Evolutionary conservation across 1,140 invertebrate species (phyloP), one percentile per base, ranked within the genome.

Genomic region (Schmidtea mediterranea): DNA sequence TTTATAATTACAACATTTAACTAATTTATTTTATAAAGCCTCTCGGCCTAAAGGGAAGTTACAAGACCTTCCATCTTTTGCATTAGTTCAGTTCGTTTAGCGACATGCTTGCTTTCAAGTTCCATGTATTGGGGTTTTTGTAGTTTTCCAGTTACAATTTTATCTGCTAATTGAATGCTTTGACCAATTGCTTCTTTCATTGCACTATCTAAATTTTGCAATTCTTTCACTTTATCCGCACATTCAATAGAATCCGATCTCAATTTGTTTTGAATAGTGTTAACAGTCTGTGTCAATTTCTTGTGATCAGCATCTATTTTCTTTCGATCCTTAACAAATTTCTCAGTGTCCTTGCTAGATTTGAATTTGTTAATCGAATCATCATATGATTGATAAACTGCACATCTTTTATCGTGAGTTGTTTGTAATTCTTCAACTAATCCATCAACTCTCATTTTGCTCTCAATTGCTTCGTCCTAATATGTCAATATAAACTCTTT

Each of bases 111-210:
- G 26, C 64, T 58, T 51, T 78, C 76, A 16, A 67, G 62, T 46
- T 78, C 75, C 18, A 76, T 60, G 55, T 76, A 78, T 50, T 71
- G 70, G 39, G 70, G 69, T 49, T 75, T 72, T 46, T 62, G 65
- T 50, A 78, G 71, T 62, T 77, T 78, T 2, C 71, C 72, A 10
- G 70, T 65, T 9, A 77, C 71, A 22, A 77, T 58, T 58, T 75
- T 76, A 47, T 79, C 76, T 39, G 74, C 69, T 41, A 51, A 50
- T 16, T 48, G 55, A 18, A 61, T 58, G 39, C 56, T 58, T 13
- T 56, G 48, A 19, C 41, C 55, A 24, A 66, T 57, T 49, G 58
- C 55, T 3, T 64, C 62, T 46, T 62, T 61, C 52, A 68, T 65
- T 55, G 62, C 65, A 52, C 61, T 62, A 55, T 77, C 75, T 48